Conservation (phyloP, 1,140 invertebrate genomes). For the Caenorhabditis brenneri region DNA sequence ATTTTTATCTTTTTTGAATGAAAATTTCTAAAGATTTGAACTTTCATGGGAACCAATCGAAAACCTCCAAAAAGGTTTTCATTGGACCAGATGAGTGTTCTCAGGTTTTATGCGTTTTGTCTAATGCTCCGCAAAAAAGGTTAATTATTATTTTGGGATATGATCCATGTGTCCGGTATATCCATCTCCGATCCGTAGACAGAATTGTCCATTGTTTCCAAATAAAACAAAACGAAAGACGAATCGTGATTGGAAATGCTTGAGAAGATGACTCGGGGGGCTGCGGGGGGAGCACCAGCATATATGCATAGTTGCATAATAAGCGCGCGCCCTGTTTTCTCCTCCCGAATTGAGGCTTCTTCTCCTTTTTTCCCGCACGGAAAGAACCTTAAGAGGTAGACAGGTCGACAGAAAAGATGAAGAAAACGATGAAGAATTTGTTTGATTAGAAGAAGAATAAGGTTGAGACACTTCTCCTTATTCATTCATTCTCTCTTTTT, state of each 20-base stretch:
- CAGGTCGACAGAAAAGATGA: not conserved
- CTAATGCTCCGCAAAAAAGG: too few relatives aligned
- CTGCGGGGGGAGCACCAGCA: not conserved
- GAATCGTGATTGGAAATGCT: constrained; percentile 30
- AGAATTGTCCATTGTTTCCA: not conserved
- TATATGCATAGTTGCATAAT: constrained; percentile 29
- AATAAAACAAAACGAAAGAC: constrained; percentile 33
- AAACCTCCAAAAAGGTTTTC: too few relatives aligned
- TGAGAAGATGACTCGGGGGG: not conserved
- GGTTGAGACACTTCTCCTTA: constrained; percentile 14
- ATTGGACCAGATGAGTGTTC: too few relatives aligned
- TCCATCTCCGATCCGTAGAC: not conserved
- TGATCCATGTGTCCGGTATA: not conserved
- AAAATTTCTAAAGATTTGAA: too few relatives aligned
- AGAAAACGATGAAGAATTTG: constrained; percentile 9
- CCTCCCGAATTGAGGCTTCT: not conserved
- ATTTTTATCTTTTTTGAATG: too few relatives aligned
- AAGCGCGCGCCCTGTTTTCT: not conserved
- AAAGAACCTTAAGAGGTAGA: constrained; percentile 23
- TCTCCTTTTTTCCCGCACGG: not conserved
- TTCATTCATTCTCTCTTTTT: not conserved
- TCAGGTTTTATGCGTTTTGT: too few relatives aligned
- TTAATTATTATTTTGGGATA: not conserved
- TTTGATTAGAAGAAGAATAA: constrained; percentile 5
- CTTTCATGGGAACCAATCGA: too few relatives aligned